phyloP scores from a whole-genome alignment of 2,888 invertebrate genomes.

The Limnephilus auricula region DNA sequence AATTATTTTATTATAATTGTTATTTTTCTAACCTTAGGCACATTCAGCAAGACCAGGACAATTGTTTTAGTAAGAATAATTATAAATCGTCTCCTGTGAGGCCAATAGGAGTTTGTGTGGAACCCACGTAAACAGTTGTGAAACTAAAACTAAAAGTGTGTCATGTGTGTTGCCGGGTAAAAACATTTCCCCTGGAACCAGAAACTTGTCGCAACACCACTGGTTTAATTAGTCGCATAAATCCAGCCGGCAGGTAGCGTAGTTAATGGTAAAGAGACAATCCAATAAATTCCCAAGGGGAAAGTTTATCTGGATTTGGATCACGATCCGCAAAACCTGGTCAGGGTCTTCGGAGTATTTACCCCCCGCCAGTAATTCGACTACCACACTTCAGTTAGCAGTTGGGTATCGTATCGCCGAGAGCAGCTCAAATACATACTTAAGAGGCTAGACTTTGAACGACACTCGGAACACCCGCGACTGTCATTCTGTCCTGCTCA shows the following conservation, averaged over 20 bases:
- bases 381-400: not conserved
- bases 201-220: not conserved
- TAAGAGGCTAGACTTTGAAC: too few relatives aligned
- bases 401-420: not conserved
- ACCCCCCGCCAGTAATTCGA: too few relatives aligned
- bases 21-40: too few relatives aligned
- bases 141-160: not conserved
- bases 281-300: constrained; percentile 1
- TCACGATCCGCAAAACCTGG: not conserved
- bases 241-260: not conserved
- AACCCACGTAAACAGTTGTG: too few relatives aligned
- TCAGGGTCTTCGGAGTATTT: not conserved
- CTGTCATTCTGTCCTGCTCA: too few relatives aligned
- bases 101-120: too few relatives aligned
- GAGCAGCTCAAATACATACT: not conserved
- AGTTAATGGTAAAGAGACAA: constrained; percentile 5
- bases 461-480: too few relatives aligned
- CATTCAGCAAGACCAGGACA: too few relatives aligned
- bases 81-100: too few relatives aligned
- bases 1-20: too few relatives aligned
- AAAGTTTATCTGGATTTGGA: constrained; percentile 6
- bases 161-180: not conserved
- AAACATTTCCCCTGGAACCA: not conserved
- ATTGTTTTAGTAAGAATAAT: too few relatives aligned
- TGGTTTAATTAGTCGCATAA: not conserved